Evolutionary conservation across 2,113 vertebrate species (phyloP).

Genomic region (Chascanopsetta lugubris): DNA sequence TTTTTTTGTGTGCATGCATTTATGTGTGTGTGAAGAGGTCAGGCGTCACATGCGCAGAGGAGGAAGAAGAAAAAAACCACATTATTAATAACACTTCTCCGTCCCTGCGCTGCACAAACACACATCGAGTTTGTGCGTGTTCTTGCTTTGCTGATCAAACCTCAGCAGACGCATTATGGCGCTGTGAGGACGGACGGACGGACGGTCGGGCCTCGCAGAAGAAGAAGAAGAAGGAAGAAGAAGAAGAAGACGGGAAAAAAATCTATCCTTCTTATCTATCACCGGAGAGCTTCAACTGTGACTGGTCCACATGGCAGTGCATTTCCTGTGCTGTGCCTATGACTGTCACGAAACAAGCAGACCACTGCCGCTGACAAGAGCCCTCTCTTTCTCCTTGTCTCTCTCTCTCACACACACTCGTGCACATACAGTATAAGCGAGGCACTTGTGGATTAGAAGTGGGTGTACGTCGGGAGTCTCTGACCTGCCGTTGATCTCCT

Average conservation of each 20-base stretch:
- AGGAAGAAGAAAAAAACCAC: background rate
- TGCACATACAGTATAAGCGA: conserved; percentile 15
- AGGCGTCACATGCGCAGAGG: conserved; percentile 14
- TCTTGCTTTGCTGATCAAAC: conserved; percentile 45
- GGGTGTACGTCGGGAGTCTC: conserved; percentile 60
- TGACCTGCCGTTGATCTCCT: conserved; percentile 70
- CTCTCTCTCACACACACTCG: background rate
- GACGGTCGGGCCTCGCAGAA: conserved; percentile 38
- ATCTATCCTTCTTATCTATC: conserved; percentile 77
- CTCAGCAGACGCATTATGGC: conserved; percentile 26
- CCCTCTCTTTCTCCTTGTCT: conserved; percentile 24
- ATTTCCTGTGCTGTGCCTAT: conserved; percentile 65
- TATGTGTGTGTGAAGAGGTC: conserved; percentile 49
- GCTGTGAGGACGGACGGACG: conserved; percentile 43
- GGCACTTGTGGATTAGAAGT: conserved; percentile 66
- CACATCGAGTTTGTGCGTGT: background rate
- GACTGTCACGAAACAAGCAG: conserved; percentile 73
- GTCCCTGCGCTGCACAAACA: background rate
- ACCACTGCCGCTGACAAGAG: conserved; percentile 46
- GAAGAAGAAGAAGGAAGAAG: conserved; percentile 9
- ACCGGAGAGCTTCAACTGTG: conserved; percentile 67
- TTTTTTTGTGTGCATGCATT: conserved; percentile 1
- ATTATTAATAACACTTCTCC: conserved; percentile 2
- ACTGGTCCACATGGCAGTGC: conserved; percentile 62
- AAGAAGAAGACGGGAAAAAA: no score